Conservation (phyloP, 2,888 invertebrate species). For the Platerodrilus igneus region DNA sequence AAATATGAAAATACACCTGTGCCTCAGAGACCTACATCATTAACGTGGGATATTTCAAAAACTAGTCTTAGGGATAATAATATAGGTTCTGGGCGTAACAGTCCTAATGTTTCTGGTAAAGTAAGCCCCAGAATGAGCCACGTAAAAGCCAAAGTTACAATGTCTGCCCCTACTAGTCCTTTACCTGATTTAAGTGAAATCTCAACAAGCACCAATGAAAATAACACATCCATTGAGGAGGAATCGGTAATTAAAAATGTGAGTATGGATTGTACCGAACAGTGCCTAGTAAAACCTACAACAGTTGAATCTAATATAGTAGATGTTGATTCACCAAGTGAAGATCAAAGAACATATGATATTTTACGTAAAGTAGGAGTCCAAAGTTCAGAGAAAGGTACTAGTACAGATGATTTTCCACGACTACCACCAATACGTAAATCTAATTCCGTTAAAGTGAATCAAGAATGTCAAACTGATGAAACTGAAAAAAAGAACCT, state of each 20-base stretch:
- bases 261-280: too few species aligned
- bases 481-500: slow-evolving; percentile 35
- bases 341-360: slow-evolving; percentile 47
- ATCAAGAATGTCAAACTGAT: slow-evolving; percentile 45
- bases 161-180: slow-evolving; percentile 47
- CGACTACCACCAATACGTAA: slow-evolving; percentile 36
- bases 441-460: slow-evolving; percentile 38
- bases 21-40: slow-evolving; percentile 78
- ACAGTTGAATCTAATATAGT: too few species aligned
- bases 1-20: slow-evolving; percentile 87
- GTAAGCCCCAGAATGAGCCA: slow-evolving; percentile 58
- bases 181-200: slow-evolving; percentile 40
- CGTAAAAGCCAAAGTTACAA: slow-evolving; percentile 31
- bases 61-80: slow-evolving; percentile 54
- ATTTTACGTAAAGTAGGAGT: slow-evolving; percentile 43
- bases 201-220: too few species aligned
- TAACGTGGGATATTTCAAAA: slow-evolving; percentile 95
- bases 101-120: slow-evolving; percentile 58
- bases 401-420: slow-evolving; percentile 45
- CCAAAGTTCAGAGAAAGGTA: slow-evolving; percentile 44
- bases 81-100: slow-evolving; percentile 55
- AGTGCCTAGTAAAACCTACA: too few species aligned
- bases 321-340: slow-evolving; percentile 47
- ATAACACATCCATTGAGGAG: too few species aligned
- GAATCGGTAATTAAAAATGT: too few species aligned